Conservation (phyloP, 2,797 vertebrate genomes). For the Neosilurus hyrtlii region DNA sequence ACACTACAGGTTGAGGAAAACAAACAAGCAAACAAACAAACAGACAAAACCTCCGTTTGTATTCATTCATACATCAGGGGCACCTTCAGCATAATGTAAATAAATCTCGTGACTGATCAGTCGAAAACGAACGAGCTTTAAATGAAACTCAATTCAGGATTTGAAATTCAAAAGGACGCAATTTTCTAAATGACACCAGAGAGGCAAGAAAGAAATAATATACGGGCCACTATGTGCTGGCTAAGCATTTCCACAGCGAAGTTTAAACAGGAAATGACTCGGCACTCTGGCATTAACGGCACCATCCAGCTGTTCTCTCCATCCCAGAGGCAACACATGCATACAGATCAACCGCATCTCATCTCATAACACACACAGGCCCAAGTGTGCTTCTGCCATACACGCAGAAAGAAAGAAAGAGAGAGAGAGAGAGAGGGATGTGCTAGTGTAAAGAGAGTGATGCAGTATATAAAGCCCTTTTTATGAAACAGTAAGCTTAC, state of each 20-base stretch:
- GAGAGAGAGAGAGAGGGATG: background rate
- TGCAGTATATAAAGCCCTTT: background rate
- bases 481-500: background rate
- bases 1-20: conserved; percentile 74
- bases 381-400: conserved; percentile 14
- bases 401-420: background rate
- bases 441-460: no score
- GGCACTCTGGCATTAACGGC: conserved; percentile 53
- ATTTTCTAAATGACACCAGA: conserved; percentile 31
- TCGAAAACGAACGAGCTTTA: background rate
- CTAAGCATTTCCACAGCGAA: conserved; percentile 37
- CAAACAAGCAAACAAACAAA: background rate
- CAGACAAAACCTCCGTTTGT: background rate
- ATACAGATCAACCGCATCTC: conserved; percentile 44
- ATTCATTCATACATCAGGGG: background rate
- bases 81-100: conserved; percentile 18
- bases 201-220: conserved; percentile 10
- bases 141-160: background rate
- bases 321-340: conserved; percentile 43
- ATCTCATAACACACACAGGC: background rate
- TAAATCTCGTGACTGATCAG: background rate
- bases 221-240: conserved; percentile 13
- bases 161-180: conserved; percentile 6
- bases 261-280: conserved; percentile 60
- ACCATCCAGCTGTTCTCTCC: conserved; percentile 57